Evolutionary conservation across 2,888 invertebrate species (phyloP).

Genomic region (Cephalotes varians): DNA sequence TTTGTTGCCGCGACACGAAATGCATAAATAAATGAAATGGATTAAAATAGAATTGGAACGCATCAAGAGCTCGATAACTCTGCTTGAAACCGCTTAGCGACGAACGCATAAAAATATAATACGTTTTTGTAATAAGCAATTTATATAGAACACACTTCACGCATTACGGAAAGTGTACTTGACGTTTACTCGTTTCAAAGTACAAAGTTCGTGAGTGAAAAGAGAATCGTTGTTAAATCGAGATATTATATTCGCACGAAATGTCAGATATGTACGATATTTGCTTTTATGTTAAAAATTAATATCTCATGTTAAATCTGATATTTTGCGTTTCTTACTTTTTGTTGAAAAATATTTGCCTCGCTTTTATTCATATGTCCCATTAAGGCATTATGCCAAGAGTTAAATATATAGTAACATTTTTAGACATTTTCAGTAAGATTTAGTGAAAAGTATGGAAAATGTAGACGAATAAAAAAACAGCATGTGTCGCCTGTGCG

Average conservation of each 20-base stretch:
- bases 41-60: constrained; percentile 18
- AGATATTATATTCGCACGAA: constrained; percentile 4
- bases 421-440: too few species aligned
- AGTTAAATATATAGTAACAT: neutral
- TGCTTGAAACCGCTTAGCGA: constrained; percentile 19
- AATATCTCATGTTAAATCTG: neutral
- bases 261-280: neutral
- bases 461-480: neutral
- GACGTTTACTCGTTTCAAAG: neutral
- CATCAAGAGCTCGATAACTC: neutral
- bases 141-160: neutral
- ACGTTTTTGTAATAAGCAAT: neutral
- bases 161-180: neutral
- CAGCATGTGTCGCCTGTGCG: too few species aligned
- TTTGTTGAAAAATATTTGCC: neutral
- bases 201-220: neutral
- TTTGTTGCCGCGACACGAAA: neutral
- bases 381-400: neutral
- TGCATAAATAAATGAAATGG: constrained; percentile 28
- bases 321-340: neutral
- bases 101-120: constrained; percentile 3
- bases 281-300: neutral
- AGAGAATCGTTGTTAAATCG: neutral
- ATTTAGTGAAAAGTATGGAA: neutral
- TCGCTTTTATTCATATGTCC: neutral